A percentile compares a stretch with the other conserved stretches of the same genome.
Evolutionary conservation across 2,888 invertebrate genomes (phyloP).

Genomic region (Ernsta delagoae): DNA sequence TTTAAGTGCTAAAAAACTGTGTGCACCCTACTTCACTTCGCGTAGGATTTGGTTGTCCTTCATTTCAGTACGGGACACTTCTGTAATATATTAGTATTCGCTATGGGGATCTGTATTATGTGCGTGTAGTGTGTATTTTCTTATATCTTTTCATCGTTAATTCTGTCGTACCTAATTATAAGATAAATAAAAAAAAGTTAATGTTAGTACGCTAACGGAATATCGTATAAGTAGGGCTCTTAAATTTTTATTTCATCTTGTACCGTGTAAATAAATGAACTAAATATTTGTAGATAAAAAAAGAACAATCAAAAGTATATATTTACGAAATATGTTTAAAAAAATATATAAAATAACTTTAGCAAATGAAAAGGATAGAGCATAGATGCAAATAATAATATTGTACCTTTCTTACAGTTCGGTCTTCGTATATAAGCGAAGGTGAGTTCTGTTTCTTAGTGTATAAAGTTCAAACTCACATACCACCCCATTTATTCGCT

Average conservation of each 20-base stretch:
- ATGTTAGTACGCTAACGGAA: neutral
- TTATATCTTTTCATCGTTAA: too few species aligned
- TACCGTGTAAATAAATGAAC: too few species aligned
- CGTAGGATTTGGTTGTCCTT: neutral
- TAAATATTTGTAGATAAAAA: too few species aligned
- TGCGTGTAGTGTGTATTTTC: too few species aligned
- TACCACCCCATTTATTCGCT: slow-evolving; percentile 15
- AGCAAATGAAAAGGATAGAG: slow-evolving; percentile 10
- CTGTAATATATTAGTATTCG: neutral
- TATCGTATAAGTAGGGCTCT: too few species aligned
- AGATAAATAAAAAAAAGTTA: neutral
- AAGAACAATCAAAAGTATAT: too few species aligned
- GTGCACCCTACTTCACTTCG: slow-evolving; percentile 3
- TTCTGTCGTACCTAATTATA: too few species aligned
- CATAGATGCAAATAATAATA: slow-evolving; percentile 23
- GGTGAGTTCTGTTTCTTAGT: slow-evolving; percentile 50
- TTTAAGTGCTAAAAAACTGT: neutral
- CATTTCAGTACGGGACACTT: neutral
- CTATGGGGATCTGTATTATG: neutral
- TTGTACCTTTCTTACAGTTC: slow-evolving; percentile 51
- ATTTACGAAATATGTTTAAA: too few species aligned
- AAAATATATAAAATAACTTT: too few species aligned
- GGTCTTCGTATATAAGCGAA: slow-evolving; percentile 48
- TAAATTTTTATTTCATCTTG: too few species aligned
- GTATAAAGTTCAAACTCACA: slow-evolving; percentile 13